Evolutionary conservation across 2,888 invertebrate species (phyloP), one percentile per base, ranked within the genome.

Genomic region (Rhyacophila evoluta): DNA sequence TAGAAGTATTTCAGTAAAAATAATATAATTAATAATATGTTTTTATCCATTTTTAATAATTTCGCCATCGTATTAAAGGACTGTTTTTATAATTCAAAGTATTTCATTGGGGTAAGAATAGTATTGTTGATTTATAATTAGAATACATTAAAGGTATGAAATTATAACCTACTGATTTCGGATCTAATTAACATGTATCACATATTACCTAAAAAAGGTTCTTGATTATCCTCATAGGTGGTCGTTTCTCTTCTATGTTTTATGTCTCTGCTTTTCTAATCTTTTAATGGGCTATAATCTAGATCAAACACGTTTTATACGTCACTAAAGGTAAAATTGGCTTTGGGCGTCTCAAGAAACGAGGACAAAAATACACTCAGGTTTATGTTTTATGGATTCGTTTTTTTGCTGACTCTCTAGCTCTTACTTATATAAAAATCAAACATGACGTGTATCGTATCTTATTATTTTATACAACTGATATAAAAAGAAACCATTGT

Each of bases 251-350:
- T 55, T 55, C 19, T 55, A 55, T 55, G 55, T 25, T 71, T 75
- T 71, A 70, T 70, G 69, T 38, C 29, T 2, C 39, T 19, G 69
- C 70, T 39, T 55, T 39, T 71, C 70, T 75, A 75, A 75, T 75
- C 75, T 75, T 75, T 75, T 75, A 75, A 75, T 75, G 75, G 71
- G 70, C 71, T 19, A 70, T 70, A 55, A 70, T 75, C 39, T 71
- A 70, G 37, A 75, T 37, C 38, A 37, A 72, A 72, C 67, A 37
- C 37, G 37, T 74, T 74, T 74, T 74, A 74, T 74, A 74, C 74
- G 74, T 33, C 74, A 74, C 74, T 74, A 74, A 74, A 73, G 55
- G 74, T 29, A 67, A 55, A 74, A 73, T 39, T 55, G 41, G 74
- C 36, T 74, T 74, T 55, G 67, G 41, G 74, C 19, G 10, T 25